A percentile compares a stretch with the other conserved stretches of the same genome.
Conservation (phyloP, 2,113 vertebrate genomes). For the Sinosuthora webbiana region DNA sequence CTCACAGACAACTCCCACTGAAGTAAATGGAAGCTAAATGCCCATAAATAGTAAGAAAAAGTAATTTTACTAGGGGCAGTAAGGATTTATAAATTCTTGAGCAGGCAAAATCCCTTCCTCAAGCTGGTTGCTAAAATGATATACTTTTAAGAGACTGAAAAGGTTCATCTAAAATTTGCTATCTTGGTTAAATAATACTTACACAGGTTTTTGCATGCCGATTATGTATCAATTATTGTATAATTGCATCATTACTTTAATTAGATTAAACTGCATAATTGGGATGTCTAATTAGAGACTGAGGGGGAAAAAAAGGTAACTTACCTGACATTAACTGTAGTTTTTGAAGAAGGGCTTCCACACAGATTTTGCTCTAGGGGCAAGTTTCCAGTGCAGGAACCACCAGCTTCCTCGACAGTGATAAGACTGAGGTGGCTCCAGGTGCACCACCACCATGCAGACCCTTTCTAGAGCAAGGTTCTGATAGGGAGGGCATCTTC, state of each 20-base stretch:
- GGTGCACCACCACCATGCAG: not conserved
- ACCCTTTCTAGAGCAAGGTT: not conserved
- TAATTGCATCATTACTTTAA: conserved; percentile 79
- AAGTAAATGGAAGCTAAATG: conserved; percentile 1
- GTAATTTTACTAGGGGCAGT: not conserved
- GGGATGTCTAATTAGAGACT: conserved; percentile 72
- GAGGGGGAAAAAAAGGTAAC: not conserved
- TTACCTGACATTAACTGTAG: not conserved
- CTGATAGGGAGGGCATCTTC: not conserved
- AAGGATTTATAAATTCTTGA: not conserved
- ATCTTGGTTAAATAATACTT: conserved; percentile 74
- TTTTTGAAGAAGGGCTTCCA: not conserved
- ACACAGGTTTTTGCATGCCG: conserved; percentile 68
- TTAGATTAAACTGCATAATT: conserved; percentile 78
- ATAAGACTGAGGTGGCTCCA: not conserved
- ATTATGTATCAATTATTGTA: conserved; percentile 78
- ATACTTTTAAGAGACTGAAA: conserved; percentile 20
- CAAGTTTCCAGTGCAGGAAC: not conserved
- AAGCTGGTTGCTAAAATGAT: not conserved
- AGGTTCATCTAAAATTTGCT: conserved; percentile 47
- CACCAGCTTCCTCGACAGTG: not conserved
- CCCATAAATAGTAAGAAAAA: not conserved
- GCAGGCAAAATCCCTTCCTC: not conserved
- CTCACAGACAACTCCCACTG: not conserved
- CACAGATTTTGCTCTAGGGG: not conserved